A percentile compares a stretch with the other conserved stretches of the same genome.
These are phyloP conservation scores for Zaprionus lineosus DNA, from an alignment of 2,888 invertebrate species.

Conservation along the genomic window DNA sequence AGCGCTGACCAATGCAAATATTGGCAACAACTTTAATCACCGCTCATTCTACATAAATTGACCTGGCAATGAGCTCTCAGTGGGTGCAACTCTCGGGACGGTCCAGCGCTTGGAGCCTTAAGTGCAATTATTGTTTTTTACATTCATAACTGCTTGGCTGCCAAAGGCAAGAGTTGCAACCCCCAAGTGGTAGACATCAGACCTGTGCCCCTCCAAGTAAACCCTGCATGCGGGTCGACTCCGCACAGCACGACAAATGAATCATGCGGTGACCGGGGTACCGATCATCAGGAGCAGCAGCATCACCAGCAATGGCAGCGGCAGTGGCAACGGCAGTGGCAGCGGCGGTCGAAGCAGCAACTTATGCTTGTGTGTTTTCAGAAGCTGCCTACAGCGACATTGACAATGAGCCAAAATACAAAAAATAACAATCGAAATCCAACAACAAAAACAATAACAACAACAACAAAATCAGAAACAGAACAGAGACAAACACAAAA, in stretches of 20 bases:
- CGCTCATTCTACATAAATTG: slow-evolving; percentile 56
- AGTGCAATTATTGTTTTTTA: neutral
- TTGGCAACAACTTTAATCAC: slow-evolving; percentile 51
- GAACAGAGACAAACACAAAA: slow-evolving; percentile 27
- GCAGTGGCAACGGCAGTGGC: slow-evolving; percentile 5
- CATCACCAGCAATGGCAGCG: neutral
- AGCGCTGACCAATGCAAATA: slow-evolving; percentile 62
- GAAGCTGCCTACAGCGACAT: slow-evolving; percentile 61
- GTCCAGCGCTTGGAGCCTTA: neutral
- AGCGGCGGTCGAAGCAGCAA: slow-evolving; percentile 8
- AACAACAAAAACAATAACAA: too few relatives aligned
- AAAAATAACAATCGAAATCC: too few relatives aligned
- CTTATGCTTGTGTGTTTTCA: slow-evolving; percentile 47
- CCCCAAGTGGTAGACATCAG: slow-evolving; percentile 21
- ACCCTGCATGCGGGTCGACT: slow-evolving; percentile 33
- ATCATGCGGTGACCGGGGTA: slow-evolving; percentile 59
- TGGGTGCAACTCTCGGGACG: slow-evolving; percentile 60
- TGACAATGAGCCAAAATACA: slow-evolving; percentile 72
- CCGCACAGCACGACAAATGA: slow-evolving; percentile 73
- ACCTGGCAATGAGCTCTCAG: slow-evolving; percentile 27
- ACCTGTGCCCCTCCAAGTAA: slow-evolving; percentile 15
- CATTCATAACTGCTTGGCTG: slow-evolving; percentile 30
- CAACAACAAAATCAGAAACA: slow-evolving; percentile 9
- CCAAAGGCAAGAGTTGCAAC: slow-evolving; percentile 4
- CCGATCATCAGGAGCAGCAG: neutral